Conservation (phyloP, 2,113 vertebrate genomes). For the Nyctereutes procyonoides region DNA sequence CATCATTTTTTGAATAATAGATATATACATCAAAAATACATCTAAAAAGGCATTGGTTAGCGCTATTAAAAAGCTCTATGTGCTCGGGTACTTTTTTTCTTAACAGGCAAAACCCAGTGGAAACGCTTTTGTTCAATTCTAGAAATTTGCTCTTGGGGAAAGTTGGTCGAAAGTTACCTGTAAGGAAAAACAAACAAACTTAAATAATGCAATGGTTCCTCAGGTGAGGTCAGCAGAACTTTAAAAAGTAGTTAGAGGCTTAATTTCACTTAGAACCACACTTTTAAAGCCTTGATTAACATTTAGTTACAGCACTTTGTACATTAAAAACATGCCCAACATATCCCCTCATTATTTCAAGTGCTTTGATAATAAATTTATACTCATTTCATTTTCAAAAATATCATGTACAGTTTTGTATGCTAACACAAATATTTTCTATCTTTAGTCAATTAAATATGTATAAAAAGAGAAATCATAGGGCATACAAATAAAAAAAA, state of each 20-base stretch:
- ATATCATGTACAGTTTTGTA: background rate
- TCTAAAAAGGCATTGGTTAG: conserved; percentile 91
- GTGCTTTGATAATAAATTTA: background rate
- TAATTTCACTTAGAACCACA: background rate
- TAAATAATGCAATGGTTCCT: background rate
- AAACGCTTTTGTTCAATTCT: conserved; percentile 83
- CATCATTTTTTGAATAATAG: conserved; percentile 88
- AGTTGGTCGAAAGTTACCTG: conserved; percentile 84
- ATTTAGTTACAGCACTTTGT: background rate
- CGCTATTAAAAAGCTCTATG: conserved; percentile 88
- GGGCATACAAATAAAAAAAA: background rate
- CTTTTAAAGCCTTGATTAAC: background rate
- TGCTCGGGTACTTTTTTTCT: conserved; percentile 84
- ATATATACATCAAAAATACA: conserved; percentile 92
- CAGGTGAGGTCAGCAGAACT: background rate
- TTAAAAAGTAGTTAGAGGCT: background rate
- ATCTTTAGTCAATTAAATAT: background rate
- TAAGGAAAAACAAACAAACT: conserved; percentile 16
- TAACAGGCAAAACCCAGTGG: conserved; percentile 82
- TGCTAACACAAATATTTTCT: background rate
- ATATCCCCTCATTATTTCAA: background rate
- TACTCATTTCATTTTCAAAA: background rate
- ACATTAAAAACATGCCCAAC: background rate
- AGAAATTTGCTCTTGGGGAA: conserved; percentile 84
- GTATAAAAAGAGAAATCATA: background rate